Evolutionary conservation across 2,888 invertebrate genomes (phyloP), one percentile per base, ranked within the genome.

Genomic region (Drosophila paramelanica): DNA sequence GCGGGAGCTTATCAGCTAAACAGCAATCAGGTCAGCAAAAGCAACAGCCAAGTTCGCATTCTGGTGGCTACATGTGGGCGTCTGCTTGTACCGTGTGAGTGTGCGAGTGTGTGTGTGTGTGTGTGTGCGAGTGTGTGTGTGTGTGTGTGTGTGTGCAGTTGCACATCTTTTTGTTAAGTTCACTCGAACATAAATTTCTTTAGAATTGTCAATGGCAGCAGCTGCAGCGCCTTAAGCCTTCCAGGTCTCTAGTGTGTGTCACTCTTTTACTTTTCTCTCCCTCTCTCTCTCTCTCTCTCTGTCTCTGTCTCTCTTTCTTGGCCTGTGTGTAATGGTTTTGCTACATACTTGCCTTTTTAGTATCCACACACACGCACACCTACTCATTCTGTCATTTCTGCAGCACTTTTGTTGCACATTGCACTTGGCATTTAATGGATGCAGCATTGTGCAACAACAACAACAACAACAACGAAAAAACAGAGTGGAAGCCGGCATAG

Each of bases 141-240:
- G 62, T 38, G 64, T 33, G 60, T 43, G 46, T 71, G 17, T 73
- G 46, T 38, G 36, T 69, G 64, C 67, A 73, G 69, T 66, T 80
- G 70, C 79, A 81, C 70, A 79, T 74, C 71, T 79, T 81, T 81
- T 77, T 79, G 79, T 81, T 65, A 77, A 81, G 78, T 79, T 81
- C 79, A 81, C 51, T 81, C 74, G 79, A 73, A 79, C 81, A 79
- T 81, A 79, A 79, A 81, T 79, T 79, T 81, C 68, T 81, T 74
- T 74, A 71, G 77, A 83, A 83, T 83, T 81, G 81, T 72, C 81
- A 82, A 77, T 77, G 73, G 67, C 75, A 77, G 77, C 83, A 77
- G 77, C 72, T 64, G 79, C 79, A 69, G 53, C 59, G 67, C 80
- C 77, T 77, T 72, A 66, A 72, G 72, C 59, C 62, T 64, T 67